phyloP scores from a whole-genome alignment of 2,113 vertebrate species.

The Aspidoscelis tigris region DNA sequence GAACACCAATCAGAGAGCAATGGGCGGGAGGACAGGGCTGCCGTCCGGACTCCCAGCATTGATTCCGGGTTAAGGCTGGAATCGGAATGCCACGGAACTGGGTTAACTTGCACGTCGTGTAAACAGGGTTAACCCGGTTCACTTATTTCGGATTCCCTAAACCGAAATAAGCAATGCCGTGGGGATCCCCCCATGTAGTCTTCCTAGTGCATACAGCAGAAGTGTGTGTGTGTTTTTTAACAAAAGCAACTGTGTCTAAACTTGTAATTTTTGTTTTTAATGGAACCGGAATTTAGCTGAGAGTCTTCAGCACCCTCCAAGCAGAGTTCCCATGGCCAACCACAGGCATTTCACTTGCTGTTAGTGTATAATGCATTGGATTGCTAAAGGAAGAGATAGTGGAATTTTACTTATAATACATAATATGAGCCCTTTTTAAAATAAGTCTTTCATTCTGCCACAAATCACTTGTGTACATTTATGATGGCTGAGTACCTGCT shows the following conservation, averaged over 20 bases:
- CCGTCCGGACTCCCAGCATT: too few species aligned
- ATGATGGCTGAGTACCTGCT: slow-evolving; percentile 11
- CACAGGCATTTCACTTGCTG: neutral
- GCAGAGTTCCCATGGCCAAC: neutral
- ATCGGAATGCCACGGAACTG: too few species aligned
- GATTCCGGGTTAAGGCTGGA: too few species aligned
- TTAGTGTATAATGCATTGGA: neutral
- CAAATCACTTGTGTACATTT: slow-evolving; percentile 16
- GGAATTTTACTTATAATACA: slow-evolving; percentile 26
- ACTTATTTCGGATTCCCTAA: too few species aligned
- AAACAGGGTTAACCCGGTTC: too few species aligned
- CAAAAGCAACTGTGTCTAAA: neutral
- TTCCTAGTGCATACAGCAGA: neutral
- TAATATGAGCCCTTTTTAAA: slow-evolving; percentile 21
- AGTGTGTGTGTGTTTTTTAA: neutral
- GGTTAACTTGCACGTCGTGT: too few species aligned
- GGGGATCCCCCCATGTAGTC: too few species aligned
- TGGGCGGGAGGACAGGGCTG: too few species aligned
- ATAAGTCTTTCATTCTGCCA: slow-evolving; percentile 9
- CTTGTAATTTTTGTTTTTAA: neutral
- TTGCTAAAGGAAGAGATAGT: neutral
- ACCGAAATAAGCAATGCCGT: too few species aligned
- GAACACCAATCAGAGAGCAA: too few species aligned
- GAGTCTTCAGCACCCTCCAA: neutral
- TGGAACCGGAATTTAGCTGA: neutral